Base-by-base conservation (phyloP, 2,888 invertebrate genomes). In the Ichneumoninae sp. region DNA sequence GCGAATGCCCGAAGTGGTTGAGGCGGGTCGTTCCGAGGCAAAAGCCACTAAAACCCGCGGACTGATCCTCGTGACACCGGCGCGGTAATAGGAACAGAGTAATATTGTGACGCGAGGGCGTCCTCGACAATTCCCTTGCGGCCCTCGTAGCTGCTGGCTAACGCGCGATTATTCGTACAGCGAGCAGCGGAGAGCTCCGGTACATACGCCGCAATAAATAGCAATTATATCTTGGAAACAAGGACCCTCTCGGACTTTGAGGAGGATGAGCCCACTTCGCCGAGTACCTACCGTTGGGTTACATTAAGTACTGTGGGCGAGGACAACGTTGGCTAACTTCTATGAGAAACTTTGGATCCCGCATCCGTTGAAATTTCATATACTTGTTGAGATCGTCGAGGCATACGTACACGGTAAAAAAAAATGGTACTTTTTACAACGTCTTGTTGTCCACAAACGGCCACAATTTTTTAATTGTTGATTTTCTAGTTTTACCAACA, bases 151-250 rank as follows among this genome's bases (percentile, higher is more conserved):
- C 52, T 73, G 65, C 54, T 65, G 50, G 71, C 57, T 63, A 40
- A 65, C 36, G 71, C n/a, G 71, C 33, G 63, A 71, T 57, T 5
- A 30, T 77, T 68, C 33, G 22, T 76, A 60, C 74, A 57, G 33
- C 47, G 63, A 74, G 16, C 40, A 22, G 22, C n/a, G 30, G 30
- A 33, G 63, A 50, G 70, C 57, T 85, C 82, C 85, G 44, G 63
- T 74, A 73, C 57, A 66, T 83, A 81, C 73, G 81, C 83, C 76
- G 88, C 88, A 91, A 91, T 90, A 90, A 90, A 91, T 89, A 90
- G 86, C 89, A 91, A 91, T 91, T 91, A 91, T 86, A 84, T 82
- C 83, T 77, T 83, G 85, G 79, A 83, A 79, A 76, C 85, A 75
- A 86, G 87, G 81, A 87, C 75, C 81, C 76, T 68, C 75, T 52